Base-by-base conservation (phyloP, 2,797 vertebrate species). In the Rhinatrema bivittatum region DNA sequence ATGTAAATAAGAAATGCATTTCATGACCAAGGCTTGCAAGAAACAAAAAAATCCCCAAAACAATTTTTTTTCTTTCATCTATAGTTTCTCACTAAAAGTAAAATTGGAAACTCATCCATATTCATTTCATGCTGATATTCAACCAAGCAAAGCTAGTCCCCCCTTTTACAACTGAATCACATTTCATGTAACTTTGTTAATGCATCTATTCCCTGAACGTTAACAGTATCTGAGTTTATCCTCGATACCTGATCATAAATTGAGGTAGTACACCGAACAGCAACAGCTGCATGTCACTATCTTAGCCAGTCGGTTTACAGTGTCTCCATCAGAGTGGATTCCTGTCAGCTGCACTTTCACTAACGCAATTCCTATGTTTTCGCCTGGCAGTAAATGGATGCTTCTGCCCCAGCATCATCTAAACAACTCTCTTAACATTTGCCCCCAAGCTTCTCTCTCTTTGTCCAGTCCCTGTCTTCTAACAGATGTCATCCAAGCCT, bases 401-500 rank as follows among this genome's bases (percentile, higher is more conserved):
- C 74, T 74, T 72, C 72, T 72, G 78, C 66, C 79, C 70, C 66
- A 50, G 65, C 70, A 57, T 69, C 72, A 48, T 79, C 77, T 78
- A 86, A 90, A 88, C 83, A 87, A 88, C 83, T 87, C 84, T 77
- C 79, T 87, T 87, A 89, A 90, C 88, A 87, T 91, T 78, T 89
- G 84, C 87, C 88, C 85, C 75, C 50, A 10, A 81, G 85, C 82
- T 25, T 57, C 76, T 81, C 74, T 82, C 81, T 81, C 88, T 89
- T 86, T 90, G 89, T 92, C 89, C 88, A 88, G 87, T 88, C 83
- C 73, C 83, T 84, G 81, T 87, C 88, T 93, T 82, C 84, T 84
- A 85, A 87, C 84, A 87, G 87, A 90, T 90, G 87, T 89, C 90
- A 93, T 90, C 89, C 87, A 90, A 87, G 86, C 91, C 83, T 91